phyloP scores from a whole-genome alignment of 2,113 vertebrate species.

The Apteryx mantelli region DNA sequence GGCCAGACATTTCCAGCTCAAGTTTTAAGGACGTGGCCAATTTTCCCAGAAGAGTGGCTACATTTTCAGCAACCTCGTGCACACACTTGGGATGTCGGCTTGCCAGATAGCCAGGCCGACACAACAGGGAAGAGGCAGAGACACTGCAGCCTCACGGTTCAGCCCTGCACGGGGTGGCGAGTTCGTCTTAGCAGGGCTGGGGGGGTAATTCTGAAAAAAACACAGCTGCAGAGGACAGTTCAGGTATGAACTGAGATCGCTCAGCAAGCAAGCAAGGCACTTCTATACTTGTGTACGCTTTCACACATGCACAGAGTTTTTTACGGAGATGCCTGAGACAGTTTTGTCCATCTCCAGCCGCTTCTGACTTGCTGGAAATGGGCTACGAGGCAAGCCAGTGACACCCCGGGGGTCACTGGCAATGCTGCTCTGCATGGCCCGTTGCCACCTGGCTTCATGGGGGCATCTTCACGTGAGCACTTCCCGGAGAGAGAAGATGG shows the following conservation, averaged over 20 bases:
- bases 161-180: background rate
- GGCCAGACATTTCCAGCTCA: background rate
- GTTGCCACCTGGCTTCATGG: fast-evolving
- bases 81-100: background rate
- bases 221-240: background rate
- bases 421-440: background rate
- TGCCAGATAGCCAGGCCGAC: background rate
- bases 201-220: background rate
- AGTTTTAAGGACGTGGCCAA: background rate
- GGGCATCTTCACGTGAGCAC: background rate
- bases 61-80: background rate
- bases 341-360: background rate
- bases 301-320: background rate
- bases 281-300: no score
- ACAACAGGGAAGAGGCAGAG: background rate
- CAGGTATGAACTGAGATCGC: no score
- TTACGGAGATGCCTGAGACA: background rate
- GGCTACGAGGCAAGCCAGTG: background rate
- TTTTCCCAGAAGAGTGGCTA: background rate
- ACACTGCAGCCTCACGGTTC: background rate
- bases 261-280: background rate
- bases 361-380: background rate
- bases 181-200: background rate
- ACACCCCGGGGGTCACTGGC: fast-evolving
- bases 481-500: background rate